Base-by-base conservation (phyloP, 1,140 invertebrate genomes). In the Drosophila takahashii region DNA sequence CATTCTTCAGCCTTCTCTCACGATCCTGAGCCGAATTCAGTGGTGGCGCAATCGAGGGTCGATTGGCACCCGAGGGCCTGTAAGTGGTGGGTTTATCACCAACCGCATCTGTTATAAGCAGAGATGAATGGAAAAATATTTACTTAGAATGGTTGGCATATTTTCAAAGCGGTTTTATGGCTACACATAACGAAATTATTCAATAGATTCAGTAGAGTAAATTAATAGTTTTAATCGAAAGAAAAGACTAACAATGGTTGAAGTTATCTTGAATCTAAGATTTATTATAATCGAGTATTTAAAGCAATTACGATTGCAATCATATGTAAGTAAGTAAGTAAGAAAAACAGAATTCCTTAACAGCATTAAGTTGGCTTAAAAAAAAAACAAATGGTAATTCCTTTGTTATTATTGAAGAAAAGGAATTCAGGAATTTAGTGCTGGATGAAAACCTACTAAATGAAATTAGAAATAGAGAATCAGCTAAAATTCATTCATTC, bases 1-100 rank as follows among this genome's bases (percentile, higher is more conserved):
- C 83, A 29, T 93, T 93, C 84, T 93, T 91, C 52, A 94, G 85
- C 66, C 93, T 93, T 27, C 93, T 93, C 45, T 94, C 93, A 18
- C 94, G 81, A 48, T 92, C 80, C 56, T 90, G 87, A 2, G 87
- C 84, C 4, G 84, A 71, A 48, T 61, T 91, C 7, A 53, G 71
- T 6, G 90, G 75, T 13, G 90, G 75, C 10, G 87, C 72, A 16
- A 77, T 56, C 32, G 90, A 86, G 4, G 86, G 73, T 4, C 84
- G 52, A 11, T 62, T 85, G 48, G 62, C 51, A 22, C 70, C 66
- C 0, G 62, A 44, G 10, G 90, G 83, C 9, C 90, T 77, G 27
- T 85, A 90, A 4, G 90, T 91, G 18, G 86, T 91, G 26, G 90
- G 77, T 37, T 81, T 81, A 57, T 91, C 73, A 10, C 74, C 90